Percentiles rank a stretch among this genome's conserved stretches.
phyloP scores from a whole-genome alignment of 2,797 vertebrate genomes.

The Mionectes olivaceus region DNA sequence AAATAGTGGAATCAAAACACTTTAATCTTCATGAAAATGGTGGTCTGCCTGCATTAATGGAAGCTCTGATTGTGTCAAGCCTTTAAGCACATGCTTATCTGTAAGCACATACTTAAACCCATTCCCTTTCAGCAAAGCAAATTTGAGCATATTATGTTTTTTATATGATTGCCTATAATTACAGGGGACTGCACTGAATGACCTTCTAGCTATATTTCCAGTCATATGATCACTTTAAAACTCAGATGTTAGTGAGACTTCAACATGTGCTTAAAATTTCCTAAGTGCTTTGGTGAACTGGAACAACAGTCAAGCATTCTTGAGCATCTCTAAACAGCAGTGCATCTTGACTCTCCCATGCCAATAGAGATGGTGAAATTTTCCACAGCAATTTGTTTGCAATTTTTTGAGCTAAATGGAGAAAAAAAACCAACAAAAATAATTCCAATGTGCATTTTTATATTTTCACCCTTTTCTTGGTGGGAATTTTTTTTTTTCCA shows the following conservation, averaged over 20 bases:
- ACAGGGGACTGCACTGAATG: constrained; percentile 42
- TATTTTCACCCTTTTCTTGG: not conserved
- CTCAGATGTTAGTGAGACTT: constrained; percentile 59
- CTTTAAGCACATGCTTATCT: constrained; percentile 69
- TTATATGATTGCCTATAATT: constrained; percentile 71
- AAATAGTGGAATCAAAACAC: constrained; percentile 6
- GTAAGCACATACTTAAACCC: constrained; percentile 68
- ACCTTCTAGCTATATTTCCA: constrained; percentile 65
- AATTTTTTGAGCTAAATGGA: not conserved
- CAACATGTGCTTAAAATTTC: constrained; percentile 54
- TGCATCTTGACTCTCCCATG: not conserved
- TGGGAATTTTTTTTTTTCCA: not conserved
- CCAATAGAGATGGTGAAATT: not conserved
- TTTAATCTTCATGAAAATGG: constrained; percentile 33
- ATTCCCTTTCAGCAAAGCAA: constrained; percentile 67
- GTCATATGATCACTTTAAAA: constrained; percentile 66
- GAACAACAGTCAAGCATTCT: constrained; percentile 51
- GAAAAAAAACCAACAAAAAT: not conserved
- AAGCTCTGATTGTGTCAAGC: constrained; percentile 36
- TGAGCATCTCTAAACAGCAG: constrained; percentile 18
- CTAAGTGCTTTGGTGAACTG: constrained; percentile 53
- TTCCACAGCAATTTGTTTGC: not conserved
- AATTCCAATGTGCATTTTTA: not conserved
- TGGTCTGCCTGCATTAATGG: constrained; percentile 21
- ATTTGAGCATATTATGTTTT: constrained; percentile 70